Evolutionary conservation across 2,888 invertebrate genomes (phyloP).

Genomic region (Smittia aterrima): DNA sequence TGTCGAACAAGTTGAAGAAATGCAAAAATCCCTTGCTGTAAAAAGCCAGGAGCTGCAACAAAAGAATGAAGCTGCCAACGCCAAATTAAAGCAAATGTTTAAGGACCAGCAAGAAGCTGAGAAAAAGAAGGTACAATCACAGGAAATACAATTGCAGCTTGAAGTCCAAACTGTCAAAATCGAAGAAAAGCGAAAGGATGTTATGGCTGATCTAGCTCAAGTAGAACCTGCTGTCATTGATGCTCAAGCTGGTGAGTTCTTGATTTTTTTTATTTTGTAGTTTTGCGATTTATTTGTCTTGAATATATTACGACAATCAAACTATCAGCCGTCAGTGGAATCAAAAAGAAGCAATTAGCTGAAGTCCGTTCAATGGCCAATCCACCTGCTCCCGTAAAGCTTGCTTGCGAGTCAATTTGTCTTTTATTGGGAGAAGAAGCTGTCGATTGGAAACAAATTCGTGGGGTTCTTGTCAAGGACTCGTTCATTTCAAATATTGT

Average conservation of each 20-base stretch:
- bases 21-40: constrained; percentile 97
- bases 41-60: constrained; percentile 93
- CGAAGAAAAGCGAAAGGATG: constrained; percentile 87
- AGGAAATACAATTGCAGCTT: constrained; percentile 85
- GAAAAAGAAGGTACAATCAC: constrained; percentile 96
- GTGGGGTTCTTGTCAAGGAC: constrained; percentile 88
- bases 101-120: constrained; percentile 99
- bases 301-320: not conserved
- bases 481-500: constrained; percentile 93
- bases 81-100: constrained; percentile 99
- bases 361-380: constrained; percentile 94
- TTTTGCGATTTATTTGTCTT: not conserved
- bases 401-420: constrained; percentile 93
- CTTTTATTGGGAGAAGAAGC: constrained; percentile 87
- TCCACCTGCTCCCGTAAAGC: constrained; percentile 87
- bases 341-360: constrained; percentile 93
- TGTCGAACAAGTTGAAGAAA: constrained; percentile 98
- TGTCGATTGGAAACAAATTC: constrained; percentile 91
- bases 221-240: constrained; percentile 99
- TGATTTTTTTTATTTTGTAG: constrained; percentile 41
- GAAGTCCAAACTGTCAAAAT: constrained; percentile 92
- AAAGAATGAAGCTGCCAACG: constrained; percentile 98
- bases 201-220: constrained; percentile 93
- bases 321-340: constrained; percentile 80
- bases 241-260: constrained; percentile 82